phyloP scores from a whole-genome alignment of 2,888 invertebrate species.

The Melikaiella ostensackeni region DNA sequence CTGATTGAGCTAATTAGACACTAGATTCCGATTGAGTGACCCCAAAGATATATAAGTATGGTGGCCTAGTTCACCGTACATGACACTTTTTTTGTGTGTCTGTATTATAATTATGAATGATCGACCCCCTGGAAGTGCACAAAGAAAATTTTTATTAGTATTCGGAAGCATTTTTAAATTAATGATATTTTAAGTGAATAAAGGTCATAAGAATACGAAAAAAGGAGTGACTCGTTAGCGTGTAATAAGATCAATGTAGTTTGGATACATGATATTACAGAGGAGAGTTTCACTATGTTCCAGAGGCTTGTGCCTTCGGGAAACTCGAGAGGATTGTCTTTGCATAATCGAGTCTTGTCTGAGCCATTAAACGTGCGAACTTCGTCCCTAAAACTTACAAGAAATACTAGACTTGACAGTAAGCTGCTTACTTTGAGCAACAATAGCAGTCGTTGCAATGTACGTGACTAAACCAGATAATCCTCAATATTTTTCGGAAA shows the following conservation, averaged over 20 bases:
- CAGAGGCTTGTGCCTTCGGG: constrained; percentile 42
- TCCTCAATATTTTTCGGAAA: neutral
- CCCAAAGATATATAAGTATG: too few relatives aligned
- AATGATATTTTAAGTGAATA: neutral
- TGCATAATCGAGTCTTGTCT: constrained; percentile 64
- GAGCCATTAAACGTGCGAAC: constrained; percentile 60
- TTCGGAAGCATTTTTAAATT: too few relatives aligned
- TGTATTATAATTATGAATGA: too few relatives aligned
- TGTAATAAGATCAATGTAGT: constrained; percentile 26
- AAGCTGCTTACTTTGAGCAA: constrained; percentile 27
- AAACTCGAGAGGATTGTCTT: constrained; percentile 61
- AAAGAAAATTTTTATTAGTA: too few relatives aligned
- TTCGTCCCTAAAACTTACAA: constrained; percentile 47
- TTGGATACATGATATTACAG: constrained; percentile 18
- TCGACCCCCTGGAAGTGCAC: too few relatives aligned
- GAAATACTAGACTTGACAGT: constrained; percentile 31
- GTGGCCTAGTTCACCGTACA: too few relatives aligned
- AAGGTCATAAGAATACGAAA: neutral
- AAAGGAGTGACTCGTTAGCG: neutral
- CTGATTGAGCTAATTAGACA: too few relatives aligned
- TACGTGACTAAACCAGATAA: neutral
- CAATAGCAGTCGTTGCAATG: neutral
- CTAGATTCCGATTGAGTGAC: too few relatives aligned
- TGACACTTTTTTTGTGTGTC: too few relatives aligned
- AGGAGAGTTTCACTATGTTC: constrained; percentile 12